A percentile compares a stretch with the other conserved stretches of the same genome.
These are phyloP conservation scores for Hypothenemus hampei DNA, from an alignment of 1,140 invertebrate genomes.

Conservation along the genomic window DNA sequence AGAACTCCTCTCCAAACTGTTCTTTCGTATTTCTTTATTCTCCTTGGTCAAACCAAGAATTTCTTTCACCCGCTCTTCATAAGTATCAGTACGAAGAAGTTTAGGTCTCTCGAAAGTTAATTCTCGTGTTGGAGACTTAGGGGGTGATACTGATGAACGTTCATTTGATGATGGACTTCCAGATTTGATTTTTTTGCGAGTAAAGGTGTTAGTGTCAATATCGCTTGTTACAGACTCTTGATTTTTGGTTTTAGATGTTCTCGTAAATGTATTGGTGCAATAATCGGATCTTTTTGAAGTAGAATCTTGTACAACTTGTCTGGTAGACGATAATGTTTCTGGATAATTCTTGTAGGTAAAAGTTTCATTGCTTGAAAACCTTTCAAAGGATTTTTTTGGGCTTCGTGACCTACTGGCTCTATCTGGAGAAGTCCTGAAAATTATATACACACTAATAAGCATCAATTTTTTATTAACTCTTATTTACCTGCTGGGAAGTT, in stretches of 20 bases:
- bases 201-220: slow-evolving; percentile 29
- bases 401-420: slow-evolving; percentile 31
- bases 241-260: slow-evolving; percentile 12
- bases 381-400: slow-evolving; percentile 33
- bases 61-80: slow-evolving; percentile 62
- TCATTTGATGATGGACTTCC: slow-evolving; percentile 36
- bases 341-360: slow-evolving; percentile 45
- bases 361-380: slow-evolving; percentile 36
- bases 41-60: slow-evolving; percentile 56
- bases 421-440: slow-evolving; percentile 34
- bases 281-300: slow-evolving; percentile 17
- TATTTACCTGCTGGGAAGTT: slow-evolving; percentile 29
- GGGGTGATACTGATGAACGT: slow-evolving; percentile 30
- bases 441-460: neutral
- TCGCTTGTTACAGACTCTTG: too few species aligned
- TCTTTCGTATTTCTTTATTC: slow-evolving; percentile 33
- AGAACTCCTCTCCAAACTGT: slow-evolving; percentile 27
- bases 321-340: slow-evolving; percentile 16
- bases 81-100: slow-evolving; percentile 56
- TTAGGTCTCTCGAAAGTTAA: slow-evolving; percentile 20
- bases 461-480: neutral
- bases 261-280: slow-evolving; percentile 29
- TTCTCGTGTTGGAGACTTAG: slow-evolving; percentile 27
- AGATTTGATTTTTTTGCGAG: slow-evolving; percentile 22
- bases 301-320: neutral